Conservation (phyloP, 1,140 invertebrate genomes). For the Argopecten irradians region DNA sequence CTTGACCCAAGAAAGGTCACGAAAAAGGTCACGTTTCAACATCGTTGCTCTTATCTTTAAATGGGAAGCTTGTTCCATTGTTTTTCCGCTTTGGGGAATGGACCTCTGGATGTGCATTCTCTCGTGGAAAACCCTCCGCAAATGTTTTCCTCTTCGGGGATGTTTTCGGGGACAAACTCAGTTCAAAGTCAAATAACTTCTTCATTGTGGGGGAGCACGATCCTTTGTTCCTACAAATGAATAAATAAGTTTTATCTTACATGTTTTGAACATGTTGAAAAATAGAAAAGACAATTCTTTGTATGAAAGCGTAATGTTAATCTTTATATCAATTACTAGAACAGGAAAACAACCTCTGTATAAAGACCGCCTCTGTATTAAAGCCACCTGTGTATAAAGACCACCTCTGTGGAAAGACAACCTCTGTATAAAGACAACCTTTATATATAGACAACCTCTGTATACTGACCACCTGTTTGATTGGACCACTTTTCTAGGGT, state of each 20-base stretch:
- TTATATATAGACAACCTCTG: no score
- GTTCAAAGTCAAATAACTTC: conserved; percentile 50
- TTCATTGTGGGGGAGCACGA: conserved; percentile 40
- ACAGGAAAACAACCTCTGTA: no score
- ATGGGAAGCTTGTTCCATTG: conserved; percentile 20
- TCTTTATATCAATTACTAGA: no score
- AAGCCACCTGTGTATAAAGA: no score
- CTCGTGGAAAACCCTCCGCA: conserved; percentile 39
- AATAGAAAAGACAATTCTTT: no score
- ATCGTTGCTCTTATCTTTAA: background rate
- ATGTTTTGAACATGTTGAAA: no score
- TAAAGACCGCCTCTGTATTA: no score
- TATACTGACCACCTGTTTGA: no score
- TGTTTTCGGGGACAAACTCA: conserved; percentile 36
- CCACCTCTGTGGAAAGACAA: no score
- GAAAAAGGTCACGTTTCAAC: background rate
- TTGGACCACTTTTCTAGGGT: no score
- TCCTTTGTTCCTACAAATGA: conserved; percentile 26
- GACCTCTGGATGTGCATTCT: conserved; percentile 24
- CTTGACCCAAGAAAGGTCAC: no score
- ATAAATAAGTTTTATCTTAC: background rate
- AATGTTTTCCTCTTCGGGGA: conserved; percentile 51
- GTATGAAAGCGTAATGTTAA: background rate
- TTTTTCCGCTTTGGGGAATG: conserved; percentile 41
- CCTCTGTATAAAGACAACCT: no score